Evolutionary conservation across 1,140 invertebrate species (phyloP).

Genomic region (Drosophila ohnishii): DNA sequence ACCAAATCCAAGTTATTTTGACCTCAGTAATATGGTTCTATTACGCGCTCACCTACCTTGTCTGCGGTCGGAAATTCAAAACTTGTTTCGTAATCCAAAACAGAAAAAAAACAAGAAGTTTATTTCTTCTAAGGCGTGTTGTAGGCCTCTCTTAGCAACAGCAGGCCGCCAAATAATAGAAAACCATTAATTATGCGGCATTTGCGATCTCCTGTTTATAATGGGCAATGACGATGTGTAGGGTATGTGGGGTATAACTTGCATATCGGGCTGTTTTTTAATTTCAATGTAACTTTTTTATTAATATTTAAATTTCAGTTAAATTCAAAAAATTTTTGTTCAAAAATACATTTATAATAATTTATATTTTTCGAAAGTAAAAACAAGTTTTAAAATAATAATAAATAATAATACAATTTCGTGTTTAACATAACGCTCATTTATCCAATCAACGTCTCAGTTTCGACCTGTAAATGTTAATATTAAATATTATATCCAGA

Average conservation of each 20-base stretch:
- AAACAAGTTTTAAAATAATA: background rate
- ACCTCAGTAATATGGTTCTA: conserved; percentile 65
- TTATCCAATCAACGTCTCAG: background rate
- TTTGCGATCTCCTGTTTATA: conserved; percentile 4
- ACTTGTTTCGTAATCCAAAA: conserved; percentile 59
- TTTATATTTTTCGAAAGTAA: background rate
- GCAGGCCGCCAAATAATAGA: conserved; percentile 51
- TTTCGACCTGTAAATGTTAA: background rate
- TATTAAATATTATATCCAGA: background rate
- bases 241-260: background rate
- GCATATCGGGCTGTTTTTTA: conserved; percentile 1
- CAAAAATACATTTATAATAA: background rate
- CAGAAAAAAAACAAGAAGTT: conserved; percentile 33
- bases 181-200: conserved; percentile 51
- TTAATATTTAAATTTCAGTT: background rate
- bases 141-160: conserved; percentile 59
- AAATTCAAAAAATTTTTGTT: background rate
- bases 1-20: conserved; percentile 50
- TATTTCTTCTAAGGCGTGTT: conserved; percentile 28
- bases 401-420: background rate
- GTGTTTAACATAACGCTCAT: background rate
- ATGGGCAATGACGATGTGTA: background rate
- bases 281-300: background rate
- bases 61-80: conserved; percentile 55
- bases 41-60: conserved; percentile 56